Evolutionary conservation across 2,113 vertebrate species (phyloP), one percentile per base, ranked within the genome.

Genomic region (Gymnogyps californianus): DNA sequence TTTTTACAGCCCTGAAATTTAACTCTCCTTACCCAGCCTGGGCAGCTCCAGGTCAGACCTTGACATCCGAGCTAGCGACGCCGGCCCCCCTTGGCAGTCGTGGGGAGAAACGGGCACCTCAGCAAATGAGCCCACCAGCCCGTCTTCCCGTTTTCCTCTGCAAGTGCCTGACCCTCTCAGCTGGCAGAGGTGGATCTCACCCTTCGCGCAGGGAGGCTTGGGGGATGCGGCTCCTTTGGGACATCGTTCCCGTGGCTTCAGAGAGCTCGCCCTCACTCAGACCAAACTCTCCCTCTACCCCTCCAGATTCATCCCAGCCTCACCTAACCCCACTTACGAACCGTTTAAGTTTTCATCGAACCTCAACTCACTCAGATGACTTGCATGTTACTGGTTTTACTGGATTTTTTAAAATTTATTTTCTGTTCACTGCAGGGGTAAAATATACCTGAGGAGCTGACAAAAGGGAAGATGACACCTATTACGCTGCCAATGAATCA

Each of bases 401-500:
- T 58, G 94, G 92, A 96, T 95, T 97, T 96, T 89, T 93, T 52
- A 7, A 5, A 76, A 89, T 82, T 67, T 91, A 85, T 86, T 90
- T 93, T 97, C 67, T 94, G 87, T 89, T 90, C 96, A 95, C 59
- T 83, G 58, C 59, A 97, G 82, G 83, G 79, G 62, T 84, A 96
- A 93, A 97, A 85, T 82, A 89, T 13, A 90, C 84, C 90, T 6
- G 3, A 93, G 83, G 91, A 97, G 74, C n/a, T 92, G 75, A 89
- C 95, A 90, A 95, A 96, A 96, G 72, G 69, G 70, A 82, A 94
- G 92, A 83, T 94, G 92, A 97, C 83, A 93, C 59, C 61, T 96
- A 76, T 81, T 91, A 93, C 13, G 19, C 72, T 49, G 47, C 54
- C 46, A 96, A 4, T 96, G 94, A 97, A 94, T 92, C 94, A 97